Percentiles rank a stretch among this genome's conserved stretches.
Conservation (phyloP, 2,888 invertebrate genomes). For the Sminthurinus aureus region DNA sequence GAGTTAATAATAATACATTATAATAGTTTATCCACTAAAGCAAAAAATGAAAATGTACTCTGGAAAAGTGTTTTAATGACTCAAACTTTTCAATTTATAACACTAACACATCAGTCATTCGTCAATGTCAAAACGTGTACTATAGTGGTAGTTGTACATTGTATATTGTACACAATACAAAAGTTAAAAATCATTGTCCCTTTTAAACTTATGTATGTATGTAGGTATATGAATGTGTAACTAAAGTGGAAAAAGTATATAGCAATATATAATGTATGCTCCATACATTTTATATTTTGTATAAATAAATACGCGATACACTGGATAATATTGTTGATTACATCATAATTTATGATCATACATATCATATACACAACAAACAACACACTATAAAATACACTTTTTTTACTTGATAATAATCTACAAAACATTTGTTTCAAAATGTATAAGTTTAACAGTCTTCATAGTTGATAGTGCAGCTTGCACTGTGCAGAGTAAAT, state of each 20-base stretch:
- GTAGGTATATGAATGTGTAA: not conserved
- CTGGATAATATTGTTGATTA: not conserved
- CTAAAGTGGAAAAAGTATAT: not conserved
- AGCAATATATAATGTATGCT: not conserved
- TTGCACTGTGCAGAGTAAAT: too few relatives aligned
- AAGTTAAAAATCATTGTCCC: too few relatives aligned
- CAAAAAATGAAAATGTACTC: not conserved
- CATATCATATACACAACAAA: not conserved
- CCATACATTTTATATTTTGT: not conserved
- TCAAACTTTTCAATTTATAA: not conserved
- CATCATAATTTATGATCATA: not conserved
- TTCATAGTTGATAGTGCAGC: too few relatives aligned
- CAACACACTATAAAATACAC: too few relatives aligned
- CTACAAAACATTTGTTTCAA: too few relatives aligned
- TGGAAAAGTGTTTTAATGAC: conserved; percentile 8
- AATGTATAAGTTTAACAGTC: too few relatives aligned
- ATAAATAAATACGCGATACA: not conserved
- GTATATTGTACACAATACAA: not conserved
- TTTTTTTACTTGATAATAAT: too few relatives aligned
- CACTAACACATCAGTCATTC: not conserved
- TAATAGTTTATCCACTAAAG: not conserved
- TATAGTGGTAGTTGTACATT: not conserved
- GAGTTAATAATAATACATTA: too few relatives aligned
- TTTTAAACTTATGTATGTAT: too few relatives aligned
- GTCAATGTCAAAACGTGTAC: not conserved